These are phyloP conservation scores for Tetragonisca angustula DNA, from an alignment of 2,888 invertebrate species.

Conservation along the genomic window DNA sequence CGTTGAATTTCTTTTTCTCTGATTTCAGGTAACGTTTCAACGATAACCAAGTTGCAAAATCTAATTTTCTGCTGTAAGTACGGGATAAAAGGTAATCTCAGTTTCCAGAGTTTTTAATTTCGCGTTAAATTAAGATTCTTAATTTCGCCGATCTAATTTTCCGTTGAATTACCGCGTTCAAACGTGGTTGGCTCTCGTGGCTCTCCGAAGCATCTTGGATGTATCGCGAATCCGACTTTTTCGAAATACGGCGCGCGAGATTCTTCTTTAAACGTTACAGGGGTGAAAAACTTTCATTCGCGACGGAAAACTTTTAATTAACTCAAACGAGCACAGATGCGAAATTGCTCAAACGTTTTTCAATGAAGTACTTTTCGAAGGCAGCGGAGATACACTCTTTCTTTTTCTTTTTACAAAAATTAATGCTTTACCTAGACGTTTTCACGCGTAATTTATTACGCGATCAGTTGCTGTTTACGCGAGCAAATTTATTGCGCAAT, in stretches of 20 bases:
- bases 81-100: slow-evolving; percentile 13
- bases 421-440: too few species aligned
- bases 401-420: too few species aligned
- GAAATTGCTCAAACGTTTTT: background rate
- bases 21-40: slow-evolving; percentile 27
- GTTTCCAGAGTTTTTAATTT: background rate
- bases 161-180: background rate
- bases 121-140: background rate
- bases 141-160: background rate
- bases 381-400: too few species aligned
- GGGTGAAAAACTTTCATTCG: background rate
- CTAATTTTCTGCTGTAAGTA: background rate
- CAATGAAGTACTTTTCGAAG: background rate
- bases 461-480: too few species aligned
- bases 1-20: background rate
- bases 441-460: too few species aligned
- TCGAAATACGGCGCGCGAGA: background rate
- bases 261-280: background rate
- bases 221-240: background rate
- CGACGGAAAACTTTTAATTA: background rate
- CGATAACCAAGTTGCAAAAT: background rate
- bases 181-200: background rate
- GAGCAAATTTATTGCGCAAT: too few species aligned
- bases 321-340: background rate
- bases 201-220: background rate